These are phyloP conservation scores for Oreocharis arfaki DNA, from an alignment of 2,113 vertebrate species.

Conservation along the genomic window DNA sequence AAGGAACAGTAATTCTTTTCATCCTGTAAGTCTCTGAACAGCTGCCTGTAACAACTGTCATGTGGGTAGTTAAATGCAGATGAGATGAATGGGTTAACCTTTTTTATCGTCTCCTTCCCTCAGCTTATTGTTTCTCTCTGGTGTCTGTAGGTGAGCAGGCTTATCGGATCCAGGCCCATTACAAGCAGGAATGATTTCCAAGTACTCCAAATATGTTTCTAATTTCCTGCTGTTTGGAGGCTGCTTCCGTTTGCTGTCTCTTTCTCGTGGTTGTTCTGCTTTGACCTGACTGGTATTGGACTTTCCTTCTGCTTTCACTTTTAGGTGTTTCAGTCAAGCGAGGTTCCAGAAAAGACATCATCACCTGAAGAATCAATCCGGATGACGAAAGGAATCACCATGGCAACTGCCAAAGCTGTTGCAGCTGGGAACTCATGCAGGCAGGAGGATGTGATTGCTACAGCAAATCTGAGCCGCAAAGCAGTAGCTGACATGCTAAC, in stretches of 20 bases:
- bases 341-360: slow-evolving; percentile 86
- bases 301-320: slow-evolving; percentile 8
- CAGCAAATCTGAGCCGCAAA: slow-evolving; percentile 97
- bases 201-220: background rate
- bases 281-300: background rate
- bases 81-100: background rate
- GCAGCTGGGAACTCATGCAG: slow-evolving; percentile 96
- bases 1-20: background rate
- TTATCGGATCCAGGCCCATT: background rate
- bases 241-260: background rate
- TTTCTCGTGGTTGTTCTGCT: background rate
- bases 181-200: background rate
- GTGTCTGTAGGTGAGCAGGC: background rate
- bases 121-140: background rate
- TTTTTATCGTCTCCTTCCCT: background rate
- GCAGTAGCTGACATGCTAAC: slow-evolving; percentile 93
- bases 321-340: slow-evolving; percentile 92
- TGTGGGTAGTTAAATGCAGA: background rate
- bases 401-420: slow-evolving; percentile 95
- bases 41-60: background rate
- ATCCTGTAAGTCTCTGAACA: background rate
- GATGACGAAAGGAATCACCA: slow-evolving; percentile 98
- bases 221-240: background rate
- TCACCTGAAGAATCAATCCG: slow-evolving; percentile 95
- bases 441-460: slow-evolving; percentile 96